Evolutionary conservation across 2,797 vertebrate genomes (phyloP), one percentile per base, ranked within the genome.

Genomic region (Gymnoscopelus braueri): DNA sequence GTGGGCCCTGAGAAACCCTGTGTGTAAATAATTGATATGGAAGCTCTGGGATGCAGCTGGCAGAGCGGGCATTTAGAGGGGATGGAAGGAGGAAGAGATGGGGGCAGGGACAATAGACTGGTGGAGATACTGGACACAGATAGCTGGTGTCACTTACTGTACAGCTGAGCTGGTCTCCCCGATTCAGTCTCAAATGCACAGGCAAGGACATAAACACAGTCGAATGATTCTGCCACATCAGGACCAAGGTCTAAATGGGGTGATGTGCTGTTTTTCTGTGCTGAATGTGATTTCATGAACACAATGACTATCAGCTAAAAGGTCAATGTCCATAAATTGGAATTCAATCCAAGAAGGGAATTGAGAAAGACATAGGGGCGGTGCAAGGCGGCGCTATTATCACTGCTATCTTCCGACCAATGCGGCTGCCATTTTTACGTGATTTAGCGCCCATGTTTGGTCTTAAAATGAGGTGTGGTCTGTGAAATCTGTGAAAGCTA

Each of bases 21-120:
- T 47, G 78, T 72, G 82, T 91, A 86, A 92, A 90, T 91, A 88
- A 92, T 91, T 79, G 84, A 87, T 72, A 72, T 44, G 63, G 78
- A 11, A 29, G 84, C 86, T 89, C 81, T 44, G 57, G 73, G 82
- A 84, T 24, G 6, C 57, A 69, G 47, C 9, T 29, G 81, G 83
- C 74, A 0, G 35, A 77, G 48, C 13, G 0, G 63, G 47, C 54
- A 74, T 74, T 4, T 68, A 61, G 69, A 29, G 23, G 68, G 23
- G 44, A 5, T 2, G 19, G 35, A 13, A 7, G 14, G 11, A 15
- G 58, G 47, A 12, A 29, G 51, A 24, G 14, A 12, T n/a, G 39
- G 24, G 10, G 48, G n/a, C 49, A 53, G 70, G 69, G 66, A 48
- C 65, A 44, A 72, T 66, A 64, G 62, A 60, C 79, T 79, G 84